Conservation (phyloP, 2,113 vertebrate genomes). For the Micronycteris hirsuta region DNA sequence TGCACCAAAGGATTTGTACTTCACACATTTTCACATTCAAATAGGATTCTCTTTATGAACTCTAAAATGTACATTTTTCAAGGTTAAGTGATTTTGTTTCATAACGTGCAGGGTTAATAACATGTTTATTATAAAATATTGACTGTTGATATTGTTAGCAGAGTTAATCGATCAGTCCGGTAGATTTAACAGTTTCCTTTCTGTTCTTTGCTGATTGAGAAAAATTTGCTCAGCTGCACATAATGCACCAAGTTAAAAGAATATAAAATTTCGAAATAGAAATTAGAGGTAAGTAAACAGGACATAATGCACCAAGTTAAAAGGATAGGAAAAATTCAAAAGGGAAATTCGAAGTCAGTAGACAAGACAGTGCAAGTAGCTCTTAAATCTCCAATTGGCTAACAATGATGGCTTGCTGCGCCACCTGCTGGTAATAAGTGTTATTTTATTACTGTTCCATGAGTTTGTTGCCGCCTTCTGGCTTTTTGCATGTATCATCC, state of each 20-base stretch:
- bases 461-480: not conserved
- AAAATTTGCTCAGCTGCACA: not conserved
- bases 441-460: not conserved
- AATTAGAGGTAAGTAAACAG: not conserved
- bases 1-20: not conserved
- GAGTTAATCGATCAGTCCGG: not conserved
- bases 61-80: not conserved
- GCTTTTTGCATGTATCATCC: not conserved
- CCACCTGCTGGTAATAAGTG: conserved; percentile 60
- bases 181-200: conserved; percentile 7
- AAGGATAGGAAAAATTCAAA: not conserved
- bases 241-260: not conserved
- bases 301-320: not conserved
- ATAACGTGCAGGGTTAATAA: not conserved
- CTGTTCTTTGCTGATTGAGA: not conserved
- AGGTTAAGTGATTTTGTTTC: not conserved
- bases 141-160: not conserved
- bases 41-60: not conserved
- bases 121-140: conserved; percentile 29
- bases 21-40: not conserved
- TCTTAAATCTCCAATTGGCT: not conserved
- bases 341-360: not conserved
- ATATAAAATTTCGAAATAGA: not conserved
- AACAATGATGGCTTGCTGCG: conserved; percentile 49
- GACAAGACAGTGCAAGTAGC: not conserved